These are phyloP conservation scores for Artemia franciscana DNA, from an alignment of 1,140 invertebrate species.

Conservation along the genomic window DNA sequence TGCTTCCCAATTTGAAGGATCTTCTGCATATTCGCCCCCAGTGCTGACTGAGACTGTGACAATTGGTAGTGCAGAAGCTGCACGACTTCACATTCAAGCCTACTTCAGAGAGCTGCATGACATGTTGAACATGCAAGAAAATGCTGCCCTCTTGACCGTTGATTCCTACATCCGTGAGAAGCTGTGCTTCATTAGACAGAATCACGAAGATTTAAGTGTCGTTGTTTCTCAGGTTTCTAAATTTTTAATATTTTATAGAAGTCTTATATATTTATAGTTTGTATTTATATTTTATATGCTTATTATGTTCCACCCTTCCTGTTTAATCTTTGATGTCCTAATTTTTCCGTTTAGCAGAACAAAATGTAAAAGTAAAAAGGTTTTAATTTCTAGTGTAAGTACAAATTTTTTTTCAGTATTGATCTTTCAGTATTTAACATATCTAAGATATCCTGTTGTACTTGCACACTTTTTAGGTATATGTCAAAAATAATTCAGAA, in stretches of 20 bases:
- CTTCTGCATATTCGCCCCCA: neutral
- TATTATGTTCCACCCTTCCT: no score
- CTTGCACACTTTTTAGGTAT: no score
- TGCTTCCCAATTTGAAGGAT: neutral
- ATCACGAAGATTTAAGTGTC: conserved; percentile 31
- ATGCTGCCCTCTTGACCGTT: conserved; percentile 28
- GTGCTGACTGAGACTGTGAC: neutral
- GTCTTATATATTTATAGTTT: neutral
- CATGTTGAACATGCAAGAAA: conserved; percentile 29
- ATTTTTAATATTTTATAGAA: neutral
- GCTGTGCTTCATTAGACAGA: conserved; percentile 29
- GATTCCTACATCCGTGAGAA: conserved; percentile 32
- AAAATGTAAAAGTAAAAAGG: no score
- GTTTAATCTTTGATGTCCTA: no score
- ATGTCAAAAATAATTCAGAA: no score
- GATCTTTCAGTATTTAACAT: no score
- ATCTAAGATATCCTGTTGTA: no score
- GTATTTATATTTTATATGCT: no score
- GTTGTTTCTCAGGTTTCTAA: conserved; percentile 25
- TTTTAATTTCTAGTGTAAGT: no score
- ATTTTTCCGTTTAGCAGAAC: no score
- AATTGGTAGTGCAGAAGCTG: conserved; percentile 23
- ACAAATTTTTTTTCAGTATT: no score
- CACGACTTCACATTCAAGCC: conserved; percentile 24
- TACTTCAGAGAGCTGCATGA: conserved; percentile 31